A percentile compares a stretch with the other conserved stretches of the same genome.
These are phyloP conservation scores for Drosophila fuyamai DNA, from an alignment of 1,140 invertebrate genomes.

Conservation along the genomic window DNA sequence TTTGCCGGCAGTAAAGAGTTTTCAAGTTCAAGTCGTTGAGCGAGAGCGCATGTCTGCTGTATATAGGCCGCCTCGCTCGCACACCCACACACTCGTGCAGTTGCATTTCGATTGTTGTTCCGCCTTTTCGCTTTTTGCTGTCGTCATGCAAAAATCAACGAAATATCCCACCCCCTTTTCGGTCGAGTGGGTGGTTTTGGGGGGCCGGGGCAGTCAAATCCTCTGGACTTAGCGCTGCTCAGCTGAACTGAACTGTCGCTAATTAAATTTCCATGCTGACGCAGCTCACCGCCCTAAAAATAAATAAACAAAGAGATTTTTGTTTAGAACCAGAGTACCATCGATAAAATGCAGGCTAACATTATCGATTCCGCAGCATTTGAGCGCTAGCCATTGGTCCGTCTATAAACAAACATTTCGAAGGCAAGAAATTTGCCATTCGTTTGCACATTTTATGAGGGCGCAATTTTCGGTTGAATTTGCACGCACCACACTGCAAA, in stretches of 20 bases:
- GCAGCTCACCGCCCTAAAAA: conserved; percentile 72
- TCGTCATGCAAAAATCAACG: conserved; percentile 69
- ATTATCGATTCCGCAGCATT: conserved; percentile 33
- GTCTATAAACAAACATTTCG: conserved; percentile 42
- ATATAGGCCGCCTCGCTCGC: conserved; percentile 44
- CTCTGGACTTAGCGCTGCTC: conserved; percentile 9
- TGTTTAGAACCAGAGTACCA: conserved; percentile 35
- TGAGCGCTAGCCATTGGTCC: conserved; percentile 1
- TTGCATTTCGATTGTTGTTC: conserved; percentile 49
- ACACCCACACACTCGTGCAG: conserved; percentile 8
- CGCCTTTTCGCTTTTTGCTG: conserved; percentile 60
- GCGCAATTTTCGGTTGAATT: conserved; percentile 20
- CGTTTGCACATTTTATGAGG: conserved; percentile 34
- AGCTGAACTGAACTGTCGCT: conserved; percentile 65
- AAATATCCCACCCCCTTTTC: conserved; percentile 26
- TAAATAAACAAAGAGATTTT: conserved; percentile 68
- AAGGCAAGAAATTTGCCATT: conserved; percentile 1
- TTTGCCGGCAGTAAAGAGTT: conserved; percentile 57
- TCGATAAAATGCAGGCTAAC: conserved; percentile 25
- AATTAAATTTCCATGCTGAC: conserved; percentile 80
- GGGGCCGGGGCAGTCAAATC: not conserved
- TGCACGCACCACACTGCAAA: conserved; percentile 5
- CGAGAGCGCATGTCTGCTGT: conserved; percentile 75
- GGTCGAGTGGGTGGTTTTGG: conserved; percentile 5
- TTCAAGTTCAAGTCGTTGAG: conserved; percentile 79